Base-by-base conservation (phyloP, 1,140 invertebrate genomes). In the Drosophila pachea region DNA sequence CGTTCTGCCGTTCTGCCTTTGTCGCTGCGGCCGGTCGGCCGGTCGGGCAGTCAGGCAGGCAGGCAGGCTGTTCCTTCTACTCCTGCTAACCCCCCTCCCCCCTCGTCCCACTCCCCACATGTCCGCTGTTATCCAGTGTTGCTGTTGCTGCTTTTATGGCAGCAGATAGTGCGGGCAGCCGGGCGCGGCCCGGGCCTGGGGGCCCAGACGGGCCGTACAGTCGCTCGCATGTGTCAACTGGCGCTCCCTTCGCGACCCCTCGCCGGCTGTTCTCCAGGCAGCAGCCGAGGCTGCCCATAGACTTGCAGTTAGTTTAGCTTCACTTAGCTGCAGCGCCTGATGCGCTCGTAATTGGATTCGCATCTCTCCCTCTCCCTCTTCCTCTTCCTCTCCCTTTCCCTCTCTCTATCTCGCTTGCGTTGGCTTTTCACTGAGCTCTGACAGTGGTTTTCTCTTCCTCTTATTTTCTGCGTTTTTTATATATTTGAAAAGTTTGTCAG, bases 71-170 rank as follows among this genome's bases (percentile, higher is more conserved):
- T 50, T 56, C 31, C 22, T 42, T 22, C 22, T 22, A 16, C 54
- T 55, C 35, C 29, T 52, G 42, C 36, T 32, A 11, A 14, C 31
- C n/a, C 35, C 29, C 53, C 40, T 65, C 53, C 14, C 12, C 45
- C n/a, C 40, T 12, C 5, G 4, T 12, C 14, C 40, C 61, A 14
- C 5, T 35, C 12, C 32, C 4, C 22, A 22, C 12, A 48, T 31
- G 9, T 11, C 12, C 75, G 67, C 68, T 74, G 68, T 83, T 83
- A 84, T 84, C 79, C 76, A 61, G 53, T 22, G 9, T 73, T 77
- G 63, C 74, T 74, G 73, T 79, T 67, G 73, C 73, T 84, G 79
- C 79, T 83, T 83, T 84, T 83, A 84, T 84, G 76, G 73, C 79
- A 76, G 66, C 79, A 78, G 78, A 83, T 83, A 83, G 72, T 31